Base-by-base conservation (phyloP, 1,140 invertebrate genomes). In the Nymphalis io region DNA sequence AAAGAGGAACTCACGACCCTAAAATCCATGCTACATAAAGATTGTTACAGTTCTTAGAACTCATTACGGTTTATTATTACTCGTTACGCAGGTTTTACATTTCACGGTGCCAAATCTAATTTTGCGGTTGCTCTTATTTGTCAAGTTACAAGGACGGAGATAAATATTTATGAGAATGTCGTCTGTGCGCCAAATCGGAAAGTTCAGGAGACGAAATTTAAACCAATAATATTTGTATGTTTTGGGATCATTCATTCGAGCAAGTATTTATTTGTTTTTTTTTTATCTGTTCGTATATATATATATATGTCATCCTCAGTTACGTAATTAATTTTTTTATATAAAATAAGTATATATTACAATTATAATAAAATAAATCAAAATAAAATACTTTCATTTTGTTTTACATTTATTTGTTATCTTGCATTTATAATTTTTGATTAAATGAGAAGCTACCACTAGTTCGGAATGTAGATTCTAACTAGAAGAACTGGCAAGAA, bases 111-210 rank as follows among this genome's bases (percentile, higher is more conserved):
- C 60, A 62, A 51, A 38, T 15, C 39, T 16, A 46, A 62, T 48
- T 62, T 51, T 51, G 60, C 38, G 18, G 16, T 33, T 48, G 10
- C 16, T 38, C 51, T 46, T 18, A 21, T 51, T 62, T 51, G 51
- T 39, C 27, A 51, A 62, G 60, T 51, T 62, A 51, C 16, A 33
- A 51, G 27, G 42, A 48, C 27, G 10, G 18, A 44, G 46, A 62
- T 51, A 33, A 48, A 53, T 51, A 62, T 62, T 38, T 62, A 62
- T 62, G 60, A 39, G 27, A 73, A 51, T 51, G 11, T 20, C 46
- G 46, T 51, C 46, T 51, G 46, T 20, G 12, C 16, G 46, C 46
- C 3, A 20, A 51, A 51, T 51, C 46, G 16, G 46, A 51, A 51
- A 51, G 18, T 51, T 51, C 18, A 11, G 46, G 3, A 6, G 18